Base-by-base conservation (phyloP, 2,888 invertebrate species). In the Chrysina gloriosa region DNA sequence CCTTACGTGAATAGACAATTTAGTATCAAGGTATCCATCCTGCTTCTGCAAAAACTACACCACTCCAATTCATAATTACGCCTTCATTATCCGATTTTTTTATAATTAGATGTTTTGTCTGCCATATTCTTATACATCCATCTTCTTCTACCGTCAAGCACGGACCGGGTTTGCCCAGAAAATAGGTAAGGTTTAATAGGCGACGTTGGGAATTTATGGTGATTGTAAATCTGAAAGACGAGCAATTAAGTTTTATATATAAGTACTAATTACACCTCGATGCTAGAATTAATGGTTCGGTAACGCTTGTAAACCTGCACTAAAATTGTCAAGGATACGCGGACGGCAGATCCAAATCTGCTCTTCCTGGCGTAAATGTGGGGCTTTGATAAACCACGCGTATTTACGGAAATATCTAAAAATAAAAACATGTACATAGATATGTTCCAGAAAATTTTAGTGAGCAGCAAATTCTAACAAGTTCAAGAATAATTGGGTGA, bases 261-360 rank as follows among this genome's bases (percentile, higher is more conserved):
- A 27, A 50, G 50, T 27, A 50, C 50, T 50, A 50, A 50, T 50
- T 50, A 50, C 14, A 50, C 50, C 50, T 50, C 42, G 16, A 42
- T 42, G 42, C 42, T 19, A 19, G 42, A 19, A 42, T 42, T 42
- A 42, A 42, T 42, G 42, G 42, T 42, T 42, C 42, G 19, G 42
- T 42, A 42, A 42, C 42, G 42, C 19, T 42, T 42, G 14, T 42
- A 42, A 42, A 42, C 42, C n/a, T 42, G 42, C 6, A 19, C 42
- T 42, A 42, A 42, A 42, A 42, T 19, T 42, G 42, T 42, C 42
- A 42, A 42, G 42, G 42, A n/a, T n/a, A n/a, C n/a, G n/a, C n/a
- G n/a, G n/a, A n/a, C n/a, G n/a, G n/a, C n/a, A n/a, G n/a, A n/a
- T n/a, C n/a, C n/a, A n/a, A n/a, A n/a, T n/a, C n/a, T n/a, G n/a